Percentiles rank a stretch among this genome's conserved stretches.
Conservation (phyloP, 2,888 invertebrate genomes). For the Macrosoma leucophasiata region DNA sequence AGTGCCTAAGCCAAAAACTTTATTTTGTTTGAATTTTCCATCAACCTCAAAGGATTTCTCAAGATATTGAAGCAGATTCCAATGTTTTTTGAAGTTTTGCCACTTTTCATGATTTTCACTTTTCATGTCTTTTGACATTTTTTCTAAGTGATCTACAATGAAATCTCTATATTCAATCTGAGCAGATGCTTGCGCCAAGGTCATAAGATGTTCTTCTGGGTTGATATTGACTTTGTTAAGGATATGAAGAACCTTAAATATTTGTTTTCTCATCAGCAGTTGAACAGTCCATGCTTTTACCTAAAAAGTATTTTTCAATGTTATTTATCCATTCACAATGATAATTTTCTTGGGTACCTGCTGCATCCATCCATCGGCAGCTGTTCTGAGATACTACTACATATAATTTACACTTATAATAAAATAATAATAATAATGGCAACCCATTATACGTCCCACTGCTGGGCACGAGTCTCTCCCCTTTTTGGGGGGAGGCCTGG, state of each 20-base stretch:
- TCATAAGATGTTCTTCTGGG: slow-evolving; percentile 73
- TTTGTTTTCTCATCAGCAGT: slow-evolving; percentile 76
- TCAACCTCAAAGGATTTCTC: slow-evolving; percentile 68
- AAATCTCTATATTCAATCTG: slow-evolving; percentile 78
- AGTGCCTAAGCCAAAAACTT: slow-evolving; percentile 60
- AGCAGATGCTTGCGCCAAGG: slow-evolving; percentile 74
- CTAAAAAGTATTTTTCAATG: slow-evolving; percentile 46
- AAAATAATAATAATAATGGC: no score
- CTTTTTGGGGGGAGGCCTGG: no score
- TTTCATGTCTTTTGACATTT: slow-evolving; percentile 57
- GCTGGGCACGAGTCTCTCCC: no score
- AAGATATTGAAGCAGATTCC: slow-evolving; percentile 58
- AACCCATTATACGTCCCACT: no score
- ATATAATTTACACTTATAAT: no score
- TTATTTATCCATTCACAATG: not conserved
- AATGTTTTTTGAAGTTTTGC: slow-evolving; percentile 56
- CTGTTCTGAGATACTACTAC: no score
- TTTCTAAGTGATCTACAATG: slow-evolving; percentile 79
- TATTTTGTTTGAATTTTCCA: slow-evolving; percentile 67
- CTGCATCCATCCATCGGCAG: no score
- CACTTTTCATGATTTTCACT: slow-evolving; percentile 45
- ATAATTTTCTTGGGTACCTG: no score
- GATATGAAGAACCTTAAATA: slow-evolving; percentile 79
- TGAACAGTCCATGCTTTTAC: slow-evolving; percentile 79
- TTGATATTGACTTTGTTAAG: slow-evolving; percentile 77